Evolutionary conservation across 1,140 invertebrate species (phyloP).

Genomic region (Calosoma granatense): DNA sequence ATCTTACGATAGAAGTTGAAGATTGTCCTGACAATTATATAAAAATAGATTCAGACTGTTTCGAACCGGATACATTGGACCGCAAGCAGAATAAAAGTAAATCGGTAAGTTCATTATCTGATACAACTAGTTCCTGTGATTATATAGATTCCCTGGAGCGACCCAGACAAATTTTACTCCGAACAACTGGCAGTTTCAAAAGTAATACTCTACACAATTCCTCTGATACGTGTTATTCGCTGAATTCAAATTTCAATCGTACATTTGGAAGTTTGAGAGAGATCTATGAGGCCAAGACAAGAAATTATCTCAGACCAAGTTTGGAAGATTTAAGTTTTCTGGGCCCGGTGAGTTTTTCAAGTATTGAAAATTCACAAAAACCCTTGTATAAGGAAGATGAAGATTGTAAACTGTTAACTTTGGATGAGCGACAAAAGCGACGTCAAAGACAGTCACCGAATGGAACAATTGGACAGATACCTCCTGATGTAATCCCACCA

Average conservation of each 20-base stretch:
- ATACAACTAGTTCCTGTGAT: slow-evolving; percentile 32
- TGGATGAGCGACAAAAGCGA: slow-evolving; percentile 55
- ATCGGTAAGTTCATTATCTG: slow-evolving; percentile 31
- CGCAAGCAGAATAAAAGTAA: slow-evolving; percentile 61
- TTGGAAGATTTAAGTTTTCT: slow-evolving; percentile 26
- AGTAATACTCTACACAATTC: slow-evolving; percentile 31
- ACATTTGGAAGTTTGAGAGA: slow-evolving; percentile 57
- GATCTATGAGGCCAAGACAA: slow-evolving; percentile 54
- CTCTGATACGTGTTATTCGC: neutral
- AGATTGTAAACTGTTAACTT: slow-evolving; percentile 46
- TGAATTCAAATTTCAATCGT: slow-evolving; percentile 28
- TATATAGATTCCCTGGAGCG: slow-evolving; percentile 46
- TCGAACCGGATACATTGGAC: slow-evolving; percentile 75
- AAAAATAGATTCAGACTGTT: slow-evolving; percentile 59
- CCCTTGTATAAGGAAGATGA: slow-evolving; percentile 11
- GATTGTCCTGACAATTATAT: slow-evolving; percentile 60
- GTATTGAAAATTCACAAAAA: slow-evolving; percentile 18
- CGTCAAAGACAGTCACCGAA: slow-evolving; percentile 47
- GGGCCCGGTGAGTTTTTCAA: slow-evolving; percentile 24
- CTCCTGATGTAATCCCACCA: slow-evolving; percentile 54
- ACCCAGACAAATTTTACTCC: slow-evolving; percentile 43
- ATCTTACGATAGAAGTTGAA: slow-evolving; percentile 67
- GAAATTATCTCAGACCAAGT: slow-evolving; percentile 30
- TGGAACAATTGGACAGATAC: slow-evolving; percentile 35
- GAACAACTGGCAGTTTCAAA: slow-evolving; percentile 51